Conservation (phyloP, 1,140 invertebrate genomes). For the Trichonephila clavipes region DNA sequence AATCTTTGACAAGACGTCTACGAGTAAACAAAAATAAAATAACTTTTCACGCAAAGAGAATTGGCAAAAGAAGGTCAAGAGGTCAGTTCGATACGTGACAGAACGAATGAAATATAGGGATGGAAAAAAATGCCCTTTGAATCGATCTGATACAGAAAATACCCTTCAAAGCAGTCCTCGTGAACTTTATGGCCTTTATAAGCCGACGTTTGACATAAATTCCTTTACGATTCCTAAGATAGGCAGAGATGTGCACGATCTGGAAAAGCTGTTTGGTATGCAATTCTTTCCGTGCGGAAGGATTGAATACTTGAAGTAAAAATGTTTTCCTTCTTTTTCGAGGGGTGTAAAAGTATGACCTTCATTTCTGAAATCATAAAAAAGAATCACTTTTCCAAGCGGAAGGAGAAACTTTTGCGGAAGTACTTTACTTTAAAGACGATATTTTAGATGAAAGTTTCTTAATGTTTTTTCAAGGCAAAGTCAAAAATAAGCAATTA, state of each 20-base stretch:
- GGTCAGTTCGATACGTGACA: conserved; percentile 48
- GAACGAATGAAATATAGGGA: neutral
- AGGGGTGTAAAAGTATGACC: conserved; percentile 4
- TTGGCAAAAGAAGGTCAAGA: conserved; percentile 23
- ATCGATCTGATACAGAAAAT: conserved; percentile 44
- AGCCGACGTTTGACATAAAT: conserved; percentile 59
- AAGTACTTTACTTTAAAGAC: too few relatives aligned
- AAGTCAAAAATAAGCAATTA: too few relatives aligned
- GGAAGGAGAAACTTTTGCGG: too few relatives aligned
- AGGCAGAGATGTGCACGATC: neutral
- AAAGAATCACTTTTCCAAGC: neutral
- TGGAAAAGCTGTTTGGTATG: conserved; percentile 52
- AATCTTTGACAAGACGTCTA: too few relatives aligned
- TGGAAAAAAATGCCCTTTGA: conserved; percentile 10
- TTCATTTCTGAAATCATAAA: neutral
- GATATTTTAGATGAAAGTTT: too few relatives aligned
- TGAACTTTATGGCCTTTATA: conserved; percentile 58
- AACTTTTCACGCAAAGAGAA: neutral
- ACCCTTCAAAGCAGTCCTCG: conserved; percentile 20
- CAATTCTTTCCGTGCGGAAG: conserved; percentile 22
- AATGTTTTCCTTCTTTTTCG: neutral
- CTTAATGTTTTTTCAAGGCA: too few relatives aligned
- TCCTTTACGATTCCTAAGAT: conserved; percentile 52
- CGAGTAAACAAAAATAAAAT: too few relatives aligned
- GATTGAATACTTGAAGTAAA: conserved; percentile 28